Evolutionary conservation across 2,888 invertebrate genomes (phyloP), one percentile per base, ranked within the genome.

Genomic region (Mythimna loreyi): DNA sequence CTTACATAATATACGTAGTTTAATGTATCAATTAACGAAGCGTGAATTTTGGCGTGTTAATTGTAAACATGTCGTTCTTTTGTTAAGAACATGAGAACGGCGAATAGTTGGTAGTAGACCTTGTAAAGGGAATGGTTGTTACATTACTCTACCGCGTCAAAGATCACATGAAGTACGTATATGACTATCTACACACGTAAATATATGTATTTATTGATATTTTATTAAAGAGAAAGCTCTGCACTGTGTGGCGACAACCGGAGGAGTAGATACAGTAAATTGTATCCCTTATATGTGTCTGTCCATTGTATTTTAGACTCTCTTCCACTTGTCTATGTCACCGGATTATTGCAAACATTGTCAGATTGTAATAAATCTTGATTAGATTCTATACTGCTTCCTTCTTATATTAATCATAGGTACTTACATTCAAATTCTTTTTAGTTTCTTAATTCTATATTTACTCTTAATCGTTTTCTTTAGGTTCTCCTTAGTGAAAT

Each of bases 41-140:
- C 65, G 61, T 67, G 23, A 53, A 78, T 67, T 30, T 63, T 66
- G 25, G 23, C 52, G 16, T 56, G 21, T 50, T 72, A 67, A 55
- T 47, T 40, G 58, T 67, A 40, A 57, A 61, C 23, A 63, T 45
- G 43, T 61, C 11, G 30, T n/a, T 72, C 68, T 67, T 70, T 65
- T 75, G 65, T 78, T 74, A 56, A 28, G 19, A 72, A 69, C 58
- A 52, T 40, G 52, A 36, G 52, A 53, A 58, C 65, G 50, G n/a
- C 30, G 55, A 56, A 52, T 70, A 65, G 57, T 67, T 67, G 21
- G 28, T 74, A 30, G 25, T 40, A 66, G 73, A 66, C 82, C 81
- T 81, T 81, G 81, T 69, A 79, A 79, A 76, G 82, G 74, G 82
- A 81, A 79, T 45, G 82, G 52, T 30, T 67, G 64, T 72, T 43